Evolutionary conservation across 2,888 invertebrate species (phyloP).

Genomic region (Phengaris alcon): DNA sequence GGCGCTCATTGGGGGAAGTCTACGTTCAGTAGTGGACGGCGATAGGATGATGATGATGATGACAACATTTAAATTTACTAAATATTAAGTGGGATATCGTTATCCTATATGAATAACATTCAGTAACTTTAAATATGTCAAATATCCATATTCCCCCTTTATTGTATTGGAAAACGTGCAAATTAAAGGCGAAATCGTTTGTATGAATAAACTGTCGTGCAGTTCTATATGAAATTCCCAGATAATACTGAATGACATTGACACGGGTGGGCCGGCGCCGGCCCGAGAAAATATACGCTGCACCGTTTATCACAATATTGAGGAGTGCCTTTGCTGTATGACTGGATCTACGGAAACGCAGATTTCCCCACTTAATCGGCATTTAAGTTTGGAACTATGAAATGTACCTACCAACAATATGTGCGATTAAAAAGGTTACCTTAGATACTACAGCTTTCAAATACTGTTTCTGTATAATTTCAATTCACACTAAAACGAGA

Average conservation of each 20-base stretch:
- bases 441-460: neutral
- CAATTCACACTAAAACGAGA: too few species aligned
- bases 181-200: slow-evolving; percentile 24
- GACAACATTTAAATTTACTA: too few species aligned
- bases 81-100: neutral
- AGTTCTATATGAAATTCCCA: slow-evolving; percentile 65
- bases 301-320: slow-evolving; percentile 58
- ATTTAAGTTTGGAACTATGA: neutral
- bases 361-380: neutral
- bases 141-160: neutral
- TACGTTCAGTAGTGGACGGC: too few species aligned
- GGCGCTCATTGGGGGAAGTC: too few species aligned
- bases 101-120: neutral
- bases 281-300: slow-evolving; percentile 64
- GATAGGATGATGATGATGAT: too few species aligned
- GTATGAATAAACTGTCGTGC: slow-evolving; percentile 39
- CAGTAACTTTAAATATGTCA: neutral
- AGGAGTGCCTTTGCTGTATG: neutral
- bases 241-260: slow-evolving; percentile 69
- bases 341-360: neutral
- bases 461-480: neutral
- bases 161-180: neutral
- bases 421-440: neutral
- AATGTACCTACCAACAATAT: neutral
- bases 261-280: slow-evolving; percentile 59